A percentile compares a stretch with the other conserved stretches of the same genome.
phyloP scores from a whole-genome alignment of 2,888 invertebrate species.

The Drosophila eohydei region DNA sequence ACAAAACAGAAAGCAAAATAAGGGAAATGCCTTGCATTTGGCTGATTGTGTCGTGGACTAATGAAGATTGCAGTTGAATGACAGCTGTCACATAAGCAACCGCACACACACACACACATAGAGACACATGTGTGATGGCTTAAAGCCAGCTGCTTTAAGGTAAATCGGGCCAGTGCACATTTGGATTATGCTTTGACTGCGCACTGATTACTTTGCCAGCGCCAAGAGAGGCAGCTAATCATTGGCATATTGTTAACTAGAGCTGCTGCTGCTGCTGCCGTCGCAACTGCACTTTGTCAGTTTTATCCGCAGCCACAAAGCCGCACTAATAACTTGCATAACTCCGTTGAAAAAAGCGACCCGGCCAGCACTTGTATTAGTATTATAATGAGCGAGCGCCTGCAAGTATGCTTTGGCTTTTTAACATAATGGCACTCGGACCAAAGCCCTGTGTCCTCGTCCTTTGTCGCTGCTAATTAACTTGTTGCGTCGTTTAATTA shows the following conservation, averaged over 20 bases:
- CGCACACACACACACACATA: background rate
- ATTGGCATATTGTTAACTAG: conserved; percentile 60
- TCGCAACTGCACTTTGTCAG: conserved; percentile 44
- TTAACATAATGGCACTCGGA: conserved; percentile 39
- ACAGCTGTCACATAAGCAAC: conserved; percentile 32
- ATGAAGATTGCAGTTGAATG: conserved; percentile 66
- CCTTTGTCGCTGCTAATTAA: conserved; percentile 69
- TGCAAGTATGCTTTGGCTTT: conserved; percentile 62
- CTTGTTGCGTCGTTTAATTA: conserved; percentile 78
- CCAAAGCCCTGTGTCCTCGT: conserved; percentile 38
- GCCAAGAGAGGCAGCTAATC: conserved; percentile 39
- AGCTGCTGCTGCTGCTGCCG: conserved; percentile 1
- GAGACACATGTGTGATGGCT: conserved; percentile 2
- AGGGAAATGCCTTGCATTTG: conserved; percentile 54
- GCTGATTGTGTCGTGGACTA: conserved; percentile 67
- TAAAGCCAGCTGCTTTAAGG: conserved; percentile 33
- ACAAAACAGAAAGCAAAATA: conserved; percentile 3
- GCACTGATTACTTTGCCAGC: conserved; percentile 45
- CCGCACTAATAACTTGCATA: conserved; percentile 58
- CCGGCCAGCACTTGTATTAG: conserved; percentile 45
- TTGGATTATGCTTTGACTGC: conserved; percentile 9
- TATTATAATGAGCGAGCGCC: conserved; percentile 65
- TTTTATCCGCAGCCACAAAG: conserved; percentile 55
- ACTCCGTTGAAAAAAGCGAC: conserved; percentile 19
- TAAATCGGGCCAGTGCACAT: conserved; percentile 44